These are phyloP conservation scores for Microctenopoma lineatum DNA, from an alignment of 2,797 vertebrate species.

Conservation along the genomic window DNA sequence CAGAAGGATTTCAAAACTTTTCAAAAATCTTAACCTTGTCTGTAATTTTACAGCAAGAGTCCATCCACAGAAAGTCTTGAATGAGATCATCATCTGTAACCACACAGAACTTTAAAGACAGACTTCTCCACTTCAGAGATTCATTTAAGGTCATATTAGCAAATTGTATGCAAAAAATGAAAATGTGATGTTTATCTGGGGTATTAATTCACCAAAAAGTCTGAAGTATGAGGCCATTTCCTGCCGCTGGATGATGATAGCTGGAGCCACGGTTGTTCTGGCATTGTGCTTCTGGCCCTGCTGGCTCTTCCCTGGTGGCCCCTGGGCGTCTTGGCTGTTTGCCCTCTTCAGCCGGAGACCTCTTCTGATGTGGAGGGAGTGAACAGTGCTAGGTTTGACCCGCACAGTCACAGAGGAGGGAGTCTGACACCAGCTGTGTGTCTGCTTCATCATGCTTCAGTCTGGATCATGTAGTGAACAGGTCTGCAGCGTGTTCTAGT, in stretches of 20 bases:
- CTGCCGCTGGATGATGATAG: constrained; percentile 87
- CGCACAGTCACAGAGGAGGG: constrained; percentile 83
- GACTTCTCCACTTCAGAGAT: neutral
- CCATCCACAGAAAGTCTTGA: constrained; percentile 95
- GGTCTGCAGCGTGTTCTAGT: neutral
- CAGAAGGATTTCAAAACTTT: neutral
- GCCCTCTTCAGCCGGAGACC: constrained; percentile 77
- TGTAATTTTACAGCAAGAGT: constrained; percentile 93
- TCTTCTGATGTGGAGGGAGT: constrained; percentile 79
- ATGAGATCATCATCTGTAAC: constrained; percentile 92
- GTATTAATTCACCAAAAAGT: constrained; percentile 86
- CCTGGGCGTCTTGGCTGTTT: constrained; percentile 73
- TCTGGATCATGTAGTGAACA: neutral
- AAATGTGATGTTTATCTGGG: neutral
- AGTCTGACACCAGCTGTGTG: constrained; percentile 78
- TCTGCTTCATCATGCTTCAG: constrained; percentile 83
- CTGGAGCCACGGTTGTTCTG: constrained; percentile 72
- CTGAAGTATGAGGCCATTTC: constrained; percentile 94
- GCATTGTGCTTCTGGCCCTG: constrained; percentile 46
- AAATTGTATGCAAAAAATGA: neutral
- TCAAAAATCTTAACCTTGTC: constrained; percentile 79
- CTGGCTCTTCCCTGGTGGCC: constrained; percentile 73
- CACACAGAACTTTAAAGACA: constrained; percentile 2
- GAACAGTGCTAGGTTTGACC: constrained; percentile 78
- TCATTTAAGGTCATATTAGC: neutral